Evolutionary conservation across 1,140 invertebrate genomes (phyloP), one percentile per base, ranked within the genome.

Genomic region (Melanaphis sacchari): DNA sequence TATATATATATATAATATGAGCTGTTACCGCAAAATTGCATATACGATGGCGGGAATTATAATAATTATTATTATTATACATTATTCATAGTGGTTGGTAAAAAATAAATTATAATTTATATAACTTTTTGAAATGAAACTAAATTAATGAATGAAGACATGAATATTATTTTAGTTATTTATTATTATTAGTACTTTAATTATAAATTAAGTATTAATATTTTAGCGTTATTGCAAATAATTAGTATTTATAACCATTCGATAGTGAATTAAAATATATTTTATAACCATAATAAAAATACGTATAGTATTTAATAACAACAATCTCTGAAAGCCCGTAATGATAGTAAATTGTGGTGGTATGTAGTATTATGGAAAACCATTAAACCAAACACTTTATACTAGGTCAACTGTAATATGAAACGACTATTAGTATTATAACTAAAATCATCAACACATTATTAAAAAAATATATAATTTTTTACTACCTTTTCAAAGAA

Each of bases 401-500:
- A n/a, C 59, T 76, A 76, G 59, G 59, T 76, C 59, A n/a, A 76
- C 59, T 76, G 59, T 76, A 76, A n/a, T 76, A 36, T 76, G 59
- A 76, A 76, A 76, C 59, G 5, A 36, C 40, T 87, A 87, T 52
- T 89, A 38, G 36, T 89, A 52, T 89, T 52, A 52, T 52, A 89
- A 52, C 52, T 89, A 52, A 49, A 89, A 52, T 52, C n/a, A 36
- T 52, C 46, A 52, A 89, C 87, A 52, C 87, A 49, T 89, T 49
- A 89, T 89, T 89, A 52, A 89, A 89, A 89, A 84, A 88, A 38
- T n/a, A 89, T 46, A 49, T 24, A 89, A 89, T 52, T 38, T 89
- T 49, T 89, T 38, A 11, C 3, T 38, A 24, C 46, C 46, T 49
- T 49, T 49, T 52, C 43, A 89, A 66, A 41, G 31, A 41, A 24